These are phyloP conservation scores for Channa striata DNA, from an alignment of 2,797 vertebrate genomes.

Conservation along the genomic window DNA sequence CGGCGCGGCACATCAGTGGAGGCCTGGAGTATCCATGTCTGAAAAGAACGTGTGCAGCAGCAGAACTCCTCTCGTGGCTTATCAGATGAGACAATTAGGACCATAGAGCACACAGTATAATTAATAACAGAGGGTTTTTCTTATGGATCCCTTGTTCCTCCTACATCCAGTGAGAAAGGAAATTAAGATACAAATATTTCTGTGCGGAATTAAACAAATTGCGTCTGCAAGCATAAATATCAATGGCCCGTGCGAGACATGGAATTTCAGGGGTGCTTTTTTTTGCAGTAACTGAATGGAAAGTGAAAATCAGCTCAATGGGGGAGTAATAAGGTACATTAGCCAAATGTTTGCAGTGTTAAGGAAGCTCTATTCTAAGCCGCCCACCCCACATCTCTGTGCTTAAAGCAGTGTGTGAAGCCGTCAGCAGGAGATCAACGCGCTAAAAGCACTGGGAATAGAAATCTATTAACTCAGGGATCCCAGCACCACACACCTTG, in stretches of 20 bases:
- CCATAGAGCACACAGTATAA: slow-evolving; percentile 52
- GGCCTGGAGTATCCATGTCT: slow-evolving; percentile 37
- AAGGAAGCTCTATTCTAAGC: slow-evolving; percentile 71
- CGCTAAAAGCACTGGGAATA: slow-evolving; percentile 67
- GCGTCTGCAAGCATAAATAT: slow-evolving; percentile 74
- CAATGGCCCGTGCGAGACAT: slow-evolving; percentile 69
- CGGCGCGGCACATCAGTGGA: slow-evolving; percentile 24
- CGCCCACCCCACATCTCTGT: slow-evolving; percentile 20
- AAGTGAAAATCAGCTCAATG: slow-evolving; percentile 75
- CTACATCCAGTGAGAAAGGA: slow-evolving; percentile 49
- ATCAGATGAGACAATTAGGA: slow-evolving; percentile 49
- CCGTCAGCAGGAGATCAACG: slow-evolving; percentile 77
- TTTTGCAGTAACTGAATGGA: slow-evolving; percentile 61
- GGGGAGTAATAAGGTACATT: slow-evolving; percentile 75
- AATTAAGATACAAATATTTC: slow-evolving; percentile 72
- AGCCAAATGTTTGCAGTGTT: slow-evolving; percentile 73
- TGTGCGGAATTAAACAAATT: slow-evolving; percentile 70
- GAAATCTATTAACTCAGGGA: slow-evolving; percentile 75
- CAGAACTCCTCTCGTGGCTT: slow-evolving; percentile 5
- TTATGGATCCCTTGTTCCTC: slow-evolving; percentile 62
- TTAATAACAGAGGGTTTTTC: slow-evolving; percentile 66
- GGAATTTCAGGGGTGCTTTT: slow-evolving; percentile 67
- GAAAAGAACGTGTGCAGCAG: slow-evolving; percentile 34
- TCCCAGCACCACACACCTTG: slow-evolving; percentile 19
- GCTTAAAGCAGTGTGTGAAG: slow-evolving; percentile 68